Percentiles rank a stretch among this genome's conserved stretches.
Conservation (phyloP, 30 jellyfish, hydroid and myxozoan species). For the Chironex yamaguchii region DNA sequence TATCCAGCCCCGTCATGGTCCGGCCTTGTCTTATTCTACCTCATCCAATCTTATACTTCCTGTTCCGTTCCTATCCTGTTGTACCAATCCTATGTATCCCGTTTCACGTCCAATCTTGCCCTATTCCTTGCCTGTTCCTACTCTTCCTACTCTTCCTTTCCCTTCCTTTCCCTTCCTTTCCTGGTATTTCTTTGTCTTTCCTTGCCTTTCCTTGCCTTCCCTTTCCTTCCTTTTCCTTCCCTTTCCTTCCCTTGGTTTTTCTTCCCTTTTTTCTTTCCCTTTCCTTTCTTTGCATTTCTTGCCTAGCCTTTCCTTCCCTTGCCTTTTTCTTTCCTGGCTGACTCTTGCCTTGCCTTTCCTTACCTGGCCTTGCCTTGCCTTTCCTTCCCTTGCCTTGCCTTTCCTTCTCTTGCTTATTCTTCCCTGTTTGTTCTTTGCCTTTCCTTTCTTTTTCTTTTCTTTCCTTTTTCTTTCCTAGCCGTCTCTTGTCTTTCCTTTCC, state of each 20-base stretch:
- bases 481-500: background rate
- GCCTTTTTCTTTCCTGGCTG: background rate
- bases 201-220: background rate
- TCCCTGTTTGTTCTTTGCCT: background rate
- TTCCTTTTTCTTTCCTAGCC: background rate
- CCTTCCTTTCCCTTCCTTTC: no score
- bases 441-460: background rate
- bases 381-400: background rate
- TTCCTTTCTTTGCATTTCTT: background rate
- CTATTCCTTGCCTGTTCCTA: no score
- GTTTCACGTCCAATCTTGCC: no score
- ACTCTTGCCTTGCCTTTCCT: background rate
- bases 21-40: no score
- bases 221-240: no score
- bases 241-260: background rate
- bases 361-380: background rate
- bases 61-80: no score
- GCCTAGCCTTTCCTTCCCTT: background rate
- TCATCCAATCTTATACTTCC: no score
- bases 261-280: background rate
- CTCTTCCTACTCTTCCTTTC: no score
- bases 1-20: no score
- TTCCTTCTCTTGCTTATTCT: background rate
- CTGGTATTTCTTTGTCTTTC: background rate
- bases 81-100: no score